Evolutionary conservation across 2,888 invertebrate species (phyloP).

Genomic region (Trichacis sp.): DNA sequence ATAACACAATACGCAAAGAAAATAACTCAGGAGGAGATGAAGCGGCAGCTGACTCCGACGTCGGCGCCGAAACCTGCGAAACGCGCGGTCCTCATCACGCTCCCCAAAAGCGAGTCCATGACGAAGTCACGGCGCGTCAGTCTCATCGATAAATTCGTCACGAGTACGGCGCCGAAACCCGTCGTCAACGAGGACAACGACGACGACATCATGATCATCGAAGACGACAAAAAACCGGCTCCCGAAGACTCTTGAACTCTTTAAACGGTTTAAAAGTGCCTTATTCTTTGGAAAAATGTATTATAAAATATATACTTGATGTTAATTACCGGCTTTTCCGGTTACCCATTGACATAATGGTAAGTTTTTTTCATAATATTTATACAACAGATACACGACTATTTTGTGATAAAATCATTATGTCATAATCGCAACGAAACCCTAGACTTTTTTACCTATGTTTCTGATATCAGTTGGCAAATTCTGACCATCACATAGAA

Average conservation of each 20-base stretch:
- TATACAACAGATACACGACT: no score
- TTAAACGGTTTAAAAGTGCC: no score
- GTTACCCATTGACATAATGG: no score
- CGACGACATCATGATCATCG: conserved; percentile 36
- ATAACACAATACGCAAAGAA: conserved; percentile 71
- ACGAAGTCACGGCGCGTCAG: conserved; percentile 46
- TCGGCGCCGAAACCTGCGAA: conserved; percentile 51
- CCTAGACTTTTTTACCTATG: no score
- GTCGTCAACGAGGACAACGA: conserved; percentile 17
- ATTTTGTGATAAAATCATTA: conserved; percentile 1
- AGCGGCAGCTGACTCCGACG: conserved; percentile 54
- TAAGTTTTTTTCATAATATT: no score
- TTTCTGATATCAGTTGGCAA: no score
- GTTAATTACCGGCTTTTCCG: no score
- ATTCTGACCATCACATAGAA: no score
- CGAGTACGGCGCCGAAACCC: not conserved
- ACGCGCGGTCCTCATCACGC: conserved; percentile 58
- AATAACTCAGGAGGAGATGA: conserved; percentile 61
- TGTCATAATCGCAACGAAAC: no score
- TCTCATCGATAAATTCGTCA: conserved; percentile 39
- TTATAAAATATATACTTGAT: no score
- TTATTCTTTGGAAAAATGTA: no score
- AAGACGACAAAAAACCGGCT: conserved; percentile 35
- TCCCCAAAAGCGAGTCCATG: conserved; percentile 55
- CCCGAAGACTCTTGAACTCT: no score